Evolutionary conservation across 2,888 invertebrate species (phyloP).

Genomic region (Agonopterix heracliana): DNA sequence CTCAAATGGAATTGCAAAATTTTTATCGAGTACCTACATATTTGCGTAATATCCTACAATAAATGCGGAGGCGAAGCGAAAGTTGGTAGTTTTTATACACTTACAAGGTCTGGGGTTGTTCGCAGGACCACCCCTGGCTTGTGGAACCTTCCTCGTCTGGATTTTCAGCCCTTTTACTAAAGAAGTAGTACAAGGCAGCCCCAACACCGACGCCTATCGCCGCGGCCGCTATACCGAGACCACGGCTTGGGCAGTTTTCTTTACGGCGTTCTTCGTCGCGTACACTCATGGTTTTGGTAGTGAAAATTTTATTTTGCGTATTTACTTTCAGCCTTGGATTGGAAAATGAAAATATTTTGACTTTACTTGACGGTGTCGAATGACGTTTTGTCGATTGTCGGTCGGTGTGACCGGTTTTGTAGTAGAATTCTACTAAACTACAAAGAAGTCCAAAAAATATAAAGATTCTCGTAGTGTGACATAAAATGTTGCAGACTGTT

Average conservation of each 20-base stretch:
- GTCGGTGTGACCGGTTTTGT: not conserved
- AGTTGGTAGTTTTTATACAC: not conserved
- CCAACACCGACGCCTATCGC: slow-evolving; percentile 65
- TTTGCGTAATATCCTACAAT: too few relatives aligned
- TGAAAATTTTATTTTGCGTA: slow-evolving; percentile 1
- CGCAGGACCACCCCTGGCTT: slow-evolving; percentile 38
- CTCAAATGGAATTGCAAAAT: too few relatives aligned
- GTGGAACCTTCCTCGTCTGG: slow-evolving; percentile 47
- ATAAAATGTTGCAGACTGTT: too few relatives aligned
- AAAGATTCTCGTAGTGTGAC: too few relatives aligned
- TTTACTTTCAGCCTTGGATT: not conserved
- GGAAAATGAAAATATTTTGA: not conserved
- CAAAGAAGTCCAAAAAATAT: too few relatives aligned
- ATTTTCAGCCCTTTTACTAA: slow-evolving; percentile 48
- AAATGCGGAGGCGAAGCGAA: not conserved
- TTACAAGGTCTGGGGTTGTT: slow-evolving; percentile 23
- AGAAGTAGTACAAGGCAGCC: slow-evolving; percentile 63
- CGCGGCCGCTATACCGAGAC: slow-evolving; percentile 57
- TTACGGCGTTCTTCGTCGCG: slow-evolving; percentile 54
- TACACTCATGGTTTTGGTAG: slow-evolving; percentile 40
- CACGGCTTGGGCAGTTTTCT: slow-evolving; percentile 48
- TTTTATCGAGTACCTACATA: too few relatives aligned
- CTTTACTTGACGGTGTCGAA: not conserved
- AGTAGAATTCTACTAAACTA: too few relatives aligned
- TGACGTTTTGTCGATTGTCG: not conserved